Evolutionary conservation across 2,888 invertebrate genomes (phyloP).

Genomic region (Thymelicus lineola): DNA sequence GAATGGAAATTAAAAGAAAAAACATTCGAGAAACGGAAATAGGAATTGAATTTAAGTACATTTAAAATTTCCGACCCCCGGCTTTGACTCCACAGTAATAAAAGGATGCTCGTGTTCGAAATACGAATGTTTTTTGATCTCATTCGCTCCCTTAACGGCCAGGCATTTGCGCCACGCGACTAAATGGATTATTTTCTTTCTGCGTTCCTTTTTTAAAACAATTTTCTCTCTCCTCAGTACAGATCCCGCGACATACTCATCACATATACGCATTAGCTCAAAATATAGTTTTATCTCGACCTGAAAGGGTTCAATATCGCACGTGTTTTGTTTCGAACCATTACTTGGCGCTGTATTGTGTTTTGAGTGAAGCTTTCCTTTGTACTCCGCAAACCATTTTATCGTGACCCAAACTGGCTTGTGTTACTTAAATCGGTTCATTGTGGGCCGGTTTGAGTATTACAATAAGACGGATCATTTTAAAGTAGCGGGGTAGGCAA

Average conservation of each 20-base stretch:
- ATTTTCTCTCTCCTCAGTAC: constrained; percentile 53
- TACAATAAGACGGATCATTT: constrained; percentile 54
- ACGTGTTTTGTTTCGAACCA: constrained; percentile 45
- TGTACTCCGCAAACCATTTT: constrained; percentile 53
- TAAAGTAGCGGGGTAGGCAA: constrained; percentile 59
- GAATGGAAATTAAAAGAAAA: constrained; percentile 79
- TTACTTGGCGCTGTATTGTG: constrained; percentile 57
- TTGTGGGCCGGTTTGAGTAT: constrained; percentile 33
- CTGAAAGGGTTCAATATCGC: constrained; percentile 16
- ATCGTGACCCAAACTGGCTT: constrained; percentile 51
- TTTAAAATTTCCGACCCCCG: constrained; percentile 77
- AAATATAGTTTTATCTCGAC: constrained; percentile 6
- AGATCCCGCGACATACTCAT: constrained; percentile 33
- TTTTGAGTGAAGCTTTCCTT: constrained; percentile 48
- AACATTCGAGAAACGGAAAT: constrained; percentile 74
- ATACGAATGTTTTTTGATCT: constrained; percentile 78
- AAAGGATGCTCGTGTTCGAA: constrained; percentile 74
- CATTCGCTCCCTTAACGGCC: constrained; percentile 75
- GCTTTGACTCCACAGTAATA: constrained; percentile 78
- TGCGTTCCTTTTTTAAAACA: constrained; percentile 71
- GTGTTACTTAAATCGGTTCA: constrained; percentile 30
- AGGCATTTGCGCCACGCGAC: constrained; percentile 78
- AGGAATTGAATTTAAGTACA: constrained; percentile 83
- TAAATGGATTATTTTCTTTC: constrained; percentile 85
- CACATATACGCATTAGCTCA: constrained; percentile 17